Percentiles rank a stretch among this genome's conserved stretches.
These are phyloP conservation scores for Drepana falcataria DNA, from an alignment of 2,888 invertebrate species.

Conservation along the genomic window DNA sequence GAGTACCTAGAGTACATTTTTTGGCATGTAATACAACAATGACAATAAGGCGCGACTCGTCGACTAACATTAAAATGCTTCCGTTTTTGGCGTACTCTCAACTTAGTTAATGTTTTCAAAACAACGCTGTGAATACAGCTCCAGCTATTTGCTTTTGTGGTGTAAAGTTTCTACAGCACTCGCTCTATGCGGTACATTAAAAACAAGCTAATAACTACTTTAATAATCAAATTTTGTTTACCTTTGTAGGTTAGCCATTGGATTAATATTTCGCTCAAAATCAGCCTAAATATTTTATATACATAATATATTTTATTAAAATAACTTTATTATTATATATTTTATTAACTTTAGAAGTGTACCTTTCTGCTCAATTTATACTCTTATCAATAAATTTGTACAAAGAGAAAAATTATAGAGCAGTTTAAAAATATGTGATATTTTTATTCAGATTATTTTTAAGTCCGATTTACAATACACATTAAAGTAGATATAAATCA, in stretches of 20 bases:
- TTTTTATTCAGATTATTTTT: no score
- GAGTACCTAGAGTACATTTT: slow-evolving; percentile 32
- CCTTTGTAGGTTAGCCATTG: slow-evolving; percentile 4
- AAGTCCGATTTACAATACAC: no score
- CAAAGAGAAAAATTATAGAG: no score
- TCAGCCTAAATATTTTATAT: no score
- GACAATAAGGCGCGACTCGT: slow-evolving; percentile 51
- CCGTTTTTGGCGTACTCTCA: slow-evolving; percentile 74
- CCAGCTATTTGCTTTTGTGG: slow-evolving; percentile 52
- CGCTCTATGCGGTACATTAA: slow-evolving; percentile 28
- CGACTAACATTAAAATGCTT: slow-evolving; percentile 62
- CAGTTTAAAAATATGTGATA: no score
- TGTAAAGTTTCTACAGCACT: slow-evolving; percentile 41
- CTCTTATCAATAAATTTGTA: no score
- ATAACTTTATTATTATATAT: no score
- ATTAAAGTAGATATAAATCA: no score
- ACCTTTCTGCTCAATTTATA: no score
- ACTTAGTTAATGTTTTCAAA: slow-evolving; percentile 74
- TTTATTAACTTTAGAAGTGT: no score
- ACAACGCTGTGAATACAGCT: slow-evolving; percentile 57
- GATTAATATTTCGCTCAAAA: no score
- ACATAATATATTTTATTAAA: no score
- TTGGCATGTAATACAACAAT: slow-evolving; percentile 52
- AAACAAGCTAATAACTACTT: slow-evolving; percentile 33
- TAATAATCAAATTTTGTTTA: slow-evolving; percentile 12